Base-by-base conservation (phyloP, 2,888 invertebrate genomes). In the Drosophila histrio region DNA sequence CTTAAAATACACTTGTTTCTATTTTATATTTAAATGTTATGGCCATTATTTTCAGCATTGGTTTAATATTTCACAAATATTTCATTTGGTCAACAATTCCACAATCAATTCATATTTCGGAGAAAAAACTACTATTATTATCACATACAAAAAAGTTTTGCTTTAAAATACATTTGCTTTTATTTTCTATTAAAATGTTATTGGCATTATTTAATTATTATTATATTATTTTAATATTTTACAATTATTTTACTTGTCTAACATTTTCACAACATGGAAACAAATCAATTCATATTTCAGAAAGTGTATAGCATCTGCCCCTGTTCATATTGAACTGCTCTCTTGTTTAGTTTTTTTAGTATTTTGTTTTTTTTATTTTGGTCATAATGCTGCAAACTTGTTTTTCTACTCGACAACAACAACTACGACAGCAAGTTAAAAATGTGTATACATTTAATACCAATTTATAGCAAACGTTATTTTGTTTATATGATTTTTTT, bases 361-460 rank as follows among this genome's bases (percentile, higher is more conserved):
- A 4, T 39, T 13, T 9, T 41, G 5, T 32, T 22, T 26, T 59
- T 81, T 81, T 32, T 22, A 21, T 61, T 82, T 83, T 86, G 82
- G 82, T 76, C 86, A 80, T 80, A 65, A 59, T 30, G 52, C 58
- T 59, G 47, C 17, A 78, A 84, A 85, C 84, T 64, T 64, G 84
- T 85, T 85, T 78, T 63, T 59, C 72, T 63, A 74, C 79, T 69
- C 63, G 49, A 21, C 57, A 58, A 38, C 60, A 57, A 44, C 46
- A 30, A 26, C 57, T 50, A 43, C 28, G 30, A 28, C 21, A 28
- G 19, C 72, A 59, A 41, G 54, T 63, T 62, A 39, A 61, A 67
- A 61, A 68, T 72, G 53, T 72, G 56, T 75, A 65, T 72, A 68
- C 41, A 64, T 60, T 71, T 75, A 72, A 64, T 74, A 73, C 80